Percentiles rank a stretch among this genome's conserved stretches.
phyloP scores from a whole-genome alignment of 2,888 invertebrate species.

The Hirtodrosophila cameraria region DNA sequence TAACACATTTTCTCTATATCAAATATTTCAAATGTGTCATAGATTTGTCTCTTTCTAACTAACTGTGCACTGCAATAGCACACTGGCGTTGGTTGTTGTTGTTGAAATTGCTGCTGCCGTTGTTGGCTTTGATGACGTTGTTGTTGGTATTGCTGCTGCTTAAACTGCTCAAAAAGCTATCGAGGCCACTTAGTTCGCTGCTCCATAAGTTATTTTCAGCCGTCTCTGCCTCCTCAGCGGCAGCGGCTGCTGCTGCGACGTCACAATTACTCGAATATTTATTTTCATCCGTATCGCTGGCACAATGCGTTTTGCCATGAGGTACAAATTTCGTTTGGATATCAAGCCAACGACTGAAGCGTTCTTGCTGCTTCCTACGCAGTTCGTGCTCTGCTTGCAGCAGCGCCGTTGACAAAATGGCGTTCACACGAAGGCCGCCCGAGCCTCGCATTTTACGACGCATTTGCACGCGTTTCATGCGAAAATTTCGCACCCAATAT shows the following conservation, averaged over 20 bases:
- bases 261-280: constrained; percentile 38
- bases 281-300: constrained; percentile 43
- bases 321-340: constrained; percentile 82
- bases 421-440: constrained; percentile 86
- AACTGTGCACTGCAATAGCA: constrained; percentile 61
- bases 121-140: constrained; percentile 33
- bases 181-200: constrained; percentile 86
- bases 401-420: constrained; percentile 86
- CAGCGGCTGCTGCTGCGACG: constrained; percentile 36
- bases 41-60: constrained; percentile 56
- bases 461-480: constrained; percentile 85
- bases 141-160: constrained; percentile 72
- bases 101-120: constrained; percentile 30
- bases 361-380: constrained; percentile 85
- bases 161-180: constrained; percentile 86
- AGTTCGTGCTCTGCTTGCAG: constrained; percentile 85
- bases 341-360: constrained; percentile 85
- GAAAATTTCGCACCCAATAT: constrained; percentile 86
- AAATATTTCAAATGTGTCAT: constrained; percentile 35
- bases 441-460: constrained; percentile 84
- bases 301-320: constrained; percentile 61
- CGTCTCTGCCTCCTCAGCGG: constrained; percentile 44
- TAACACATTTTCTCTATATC: constrained; percentile 29
- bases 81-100: constrained; percentile 46
- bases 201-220: constrained; percentile 82